These are phyloP conservation scores for Tonatia bakeri DNA, from an alignment of 2,113 vertebrate species.

Conservation along the genomic window DNA sequence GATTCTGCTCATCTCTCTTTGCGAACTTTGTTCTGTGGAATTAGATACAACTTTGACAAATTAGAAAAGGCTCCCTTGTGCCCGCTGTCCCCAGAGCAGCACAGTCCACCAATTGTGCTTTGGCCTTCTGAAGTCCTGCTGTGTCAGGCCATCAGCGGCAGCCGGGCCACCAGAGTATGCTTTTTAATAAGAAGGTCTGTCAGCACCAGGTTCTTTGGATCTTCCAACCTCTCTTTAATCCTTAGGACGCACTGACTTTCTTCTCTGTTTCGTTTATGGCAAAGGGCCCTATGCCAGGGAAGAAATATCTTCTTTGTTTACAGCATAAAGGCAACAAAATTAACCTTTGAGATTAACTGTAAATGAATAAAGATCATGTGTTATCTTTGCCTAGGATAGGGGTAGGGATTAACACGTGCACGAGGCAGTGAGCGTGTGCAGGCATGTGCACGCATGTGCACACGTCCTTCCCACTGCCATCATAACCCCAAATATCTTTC, in stretches of 20 bases:
- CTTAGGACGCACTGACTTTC: slow-evolving; percentile 73
- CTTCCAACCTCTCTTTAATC: slow-evolving; percentile 83
- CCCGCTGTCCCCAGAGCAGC: slow-evolving; percentile 69
- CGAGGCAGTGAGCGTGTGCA: background rate
- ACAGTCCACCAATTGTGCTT: slow-evolving; percentile 86
- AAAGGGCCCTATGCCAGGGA: slow-evolving; percentile 56
- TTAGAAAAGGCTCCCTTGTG: slow-evolving; percentile 81
- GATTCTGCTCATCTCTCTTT: slow-evolving; percentile 86
- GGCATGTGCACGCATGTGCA: accelerated
- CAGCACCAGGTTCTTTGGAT: slow-evolving; percentile 81
- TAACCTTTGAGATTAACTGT: slow-evolving; percentile 83
- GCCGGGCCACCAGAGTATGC: slow-evolving; percentile 69
- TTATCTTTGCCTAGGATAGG: slow-evolving; percentile 26
- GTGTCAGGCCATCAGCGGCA: slow-evolving; percentile 75
- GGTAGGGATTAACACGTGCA: slow-evolving; percentile 41
- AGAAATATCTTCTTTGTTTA: slow-evolving; percentile 85
- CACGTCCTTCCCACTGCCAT: too few relatives aligned
- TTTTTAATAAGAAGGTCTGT: slow-evolving; percentile 90
- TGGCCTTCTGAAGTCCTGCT: slow-evolving; percentile 75
- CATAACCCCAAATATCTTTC: background rate
- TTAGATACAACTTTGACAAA: slow-evolving; percentile 91
- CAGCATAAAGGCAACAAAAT: slow-evolving; percentile 76
- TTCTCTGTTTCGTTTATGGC: slow-evolving; percentile 66
- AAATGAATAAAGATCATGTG: slow-evolving; percentile 55
- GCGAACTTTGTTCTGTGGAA: slow-evolving; percentile 87